Evolutionary conservation across 2,113 vertebrate species (phyloP).

Genomic region (Opisthocomus hoazin): DNA sequence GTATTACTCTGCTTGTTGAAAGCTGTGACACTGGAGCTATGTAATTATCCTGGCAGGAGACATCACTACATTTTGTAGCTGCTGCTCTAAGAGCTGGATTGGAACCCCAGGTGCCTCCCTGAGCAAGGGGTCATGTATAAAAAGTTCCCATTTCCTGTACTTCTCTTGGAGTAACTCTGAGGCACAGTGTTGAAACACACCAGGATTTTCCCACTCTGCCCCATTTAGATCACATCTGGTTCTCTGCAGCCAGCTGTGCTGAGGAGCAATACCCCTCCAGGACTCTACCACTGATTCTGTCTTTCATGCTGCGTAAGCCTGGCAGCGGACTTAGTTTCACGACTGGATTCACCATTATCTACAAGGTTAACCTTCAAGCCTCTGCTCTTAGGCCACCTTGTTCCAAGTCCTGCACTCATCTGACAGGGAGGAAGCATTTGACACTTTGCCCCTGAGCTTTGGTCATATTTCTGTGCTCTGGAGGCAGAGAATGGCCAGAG

Average conservation of each 20-base stretch:
- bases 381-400: not conserved
- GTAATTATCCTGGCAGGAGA: conserved; percentile 29
- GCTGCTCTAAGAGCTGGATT: not conserved
- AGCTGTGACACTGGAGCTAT: not conserved
- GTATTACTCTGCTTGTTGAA: conserved; percentile 1
- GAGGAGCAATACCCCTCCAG: not conserved
- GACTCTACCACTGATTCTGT: not conserved
- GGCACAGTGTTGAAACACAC: not conserved
- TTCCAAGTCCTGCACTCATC: not conserved
- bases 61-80: not conserved
- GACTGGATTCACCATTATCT: not conserved
- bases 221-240: not conserved
- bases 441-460: not conserved
- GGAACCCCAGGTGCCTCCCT: not conserved
- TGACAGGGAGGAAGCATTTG: not conserved
- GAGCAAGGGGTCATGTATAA: not conserved
- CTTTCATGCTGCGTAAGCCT: not conserved
- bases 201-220: not conserved
- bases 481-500: not conserved
- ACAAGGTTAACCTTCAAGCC: not conserved
- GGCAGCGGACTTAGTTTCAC: not conserved
- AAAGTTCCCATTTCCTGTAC: not conserved
- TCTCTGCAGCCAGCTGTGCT: not conserved
- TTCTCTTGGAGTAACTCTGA: not conserved
- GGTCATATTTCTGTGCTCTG: not conserved